phyloP scores from a whole-genome alignment of 2,888 invertebrate genomes.

The Notodonta ziczac region DNA sequence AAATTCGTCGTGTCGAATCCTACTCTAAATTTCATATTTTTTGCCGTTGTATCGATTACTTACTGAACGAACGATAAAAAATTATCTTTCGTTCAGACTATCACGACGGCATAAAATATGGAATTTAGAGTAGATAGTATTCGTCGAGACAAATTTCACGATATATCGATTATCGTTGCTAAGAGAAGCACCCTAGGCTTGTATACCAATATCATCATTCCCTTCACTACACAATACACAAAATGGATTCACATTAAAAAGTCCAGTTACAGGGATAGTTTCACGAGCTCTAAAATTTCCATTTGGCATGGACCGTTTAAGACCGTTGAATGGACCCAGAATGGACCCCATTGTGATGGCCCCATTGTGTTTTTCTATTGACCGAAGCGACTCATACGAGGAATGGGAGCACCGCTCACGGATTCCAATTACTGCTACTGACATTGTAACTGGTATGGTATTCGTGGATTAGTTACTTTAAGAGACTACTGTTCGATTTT shows the following conservation, averaged over 20 bases:
- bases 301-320: conserved; percentile 75
- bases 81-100: too few relatives aligned
- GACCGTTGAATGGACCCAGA: conserved; percentile 68
- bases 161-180: too few relatives aligned
- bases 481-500: conserved; percentile 23
- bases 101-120: too few relatives aligned
- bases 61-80: too few relatives aligned
- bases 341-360: conserved; percentile 67
- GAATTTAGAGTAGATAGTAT: too few relatives aligned
- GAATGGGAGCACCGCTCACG: conserved; percentile 55
- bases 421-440: conserved; percentile 71
- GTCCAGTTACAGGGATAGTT: conserved; percentile 60
- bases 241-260: conserved; percentile 43
- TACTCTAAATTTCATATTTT: too few relatives aligned
- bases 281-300: conserved; percentile 74
- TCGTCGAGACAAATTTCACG: too few relatives aligned
- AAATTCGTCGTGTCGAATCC: too few relatives aligned
- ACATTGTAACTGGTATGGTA: conserved; percentile 64
- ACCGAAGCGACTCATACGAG: conserved; percentile 67
- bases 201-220: conserved; percentile 1
- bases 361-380: conserved; percentile 80
- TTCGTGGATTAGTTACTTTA: conserved; percentile 58
- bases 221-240: conserved; percentile 6
- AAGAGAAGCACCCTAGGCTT: neutral
- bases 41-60: too few relatives aligned